These are phyloP conservation scores for Mnemiopsis leidyi DNA, from an alignment of 37 sponge, comb jelly and placozoan genomes.

Conservation along the genomic window DNA sequence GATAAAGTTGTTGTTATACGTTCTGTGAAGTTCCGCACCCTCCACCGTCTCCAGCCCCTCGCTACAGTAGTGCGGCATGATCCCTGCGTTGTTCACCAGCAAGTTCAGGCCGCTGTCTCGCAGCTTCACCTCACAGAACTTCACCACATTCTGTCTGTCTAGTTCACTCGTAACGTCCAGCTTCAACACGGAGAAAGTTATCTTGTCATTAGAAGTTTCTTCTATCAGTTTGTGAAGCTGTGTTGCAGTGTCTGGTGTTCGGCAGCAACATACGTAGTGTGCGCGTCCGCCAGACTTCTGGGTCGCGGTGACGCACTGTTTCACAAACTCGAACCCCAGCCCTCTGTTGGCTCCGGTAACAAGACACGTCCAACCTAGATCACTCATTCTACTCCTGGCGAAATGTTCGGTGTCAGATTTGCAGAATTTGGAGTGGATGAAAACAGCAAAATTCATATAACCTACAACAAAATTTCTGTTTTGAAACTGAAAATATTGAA, in stretches of 20 bases:
- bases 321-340: constrained; percentile 37
- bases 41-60: constrained; percentile 62
- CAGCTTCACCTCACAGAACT: constrained; percentile 21
- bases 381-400: neutral
- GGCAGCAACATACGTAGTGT: constrained; percentile 39
- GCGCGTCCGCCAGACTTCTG: neutral
- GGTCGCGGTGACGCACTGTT: constrained; percentile 37
- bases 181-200: neutral
- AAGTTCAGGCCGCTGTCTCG: neutral
- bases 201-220: constrained; percentile 14
- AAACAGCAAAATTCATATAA: too few relatives aligned
- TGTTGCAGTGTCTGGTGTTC: neutral
- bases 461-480: too few relatives aligned
- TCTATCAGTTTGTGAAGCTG: constrained; percentile 11
- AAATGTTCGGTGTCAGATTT: neutral
- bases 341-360: constrained; percentile 60
- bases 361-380: constrained; percentile 47
- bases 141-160: constrained; percentile 1
- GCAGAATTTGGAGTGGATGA: too few relatives aligned
- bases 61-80: constrained; percentile 63
- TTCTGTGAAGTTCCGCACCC: constrained; percentile 18
- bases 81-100: constrained; percentile 62
- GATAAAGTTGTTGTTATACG: constrained; percentile 44
- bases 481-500: too few relatives aligned
- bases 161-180: neutral